phyloP scores from a whole-genome alignment of 2,888 invertebrate genomes.

The Lacanobia oleracea region DNA sequence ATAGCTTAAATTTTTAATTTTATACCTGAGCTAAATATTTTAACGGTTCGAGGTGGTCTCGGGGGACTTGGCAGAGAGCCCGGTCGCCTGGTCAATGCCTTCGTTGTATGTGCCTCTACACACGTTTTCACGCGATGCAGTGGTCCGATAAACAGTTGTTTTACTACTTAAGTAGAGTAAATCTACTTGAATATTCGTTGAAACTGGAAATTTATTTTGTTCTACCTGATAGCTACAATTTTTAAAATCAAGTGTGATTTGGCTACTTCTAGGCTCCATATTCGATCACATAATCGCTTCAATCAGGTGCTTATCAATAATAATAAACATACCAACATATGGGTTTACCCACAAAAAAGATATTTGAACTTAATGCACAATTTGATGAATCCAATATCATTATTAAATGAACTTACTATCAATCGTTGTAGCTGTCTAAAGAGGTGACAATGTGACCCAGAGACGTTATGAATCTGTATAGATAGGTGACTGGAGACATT shows the following conservation, averaged over 20 bases:
- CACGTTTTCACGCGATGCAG: constrained; percentile 30
- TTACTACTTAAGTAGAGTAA: neutral
- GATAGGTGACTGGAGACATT: neutral
- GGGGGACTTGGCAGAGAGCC: constrained; percentile 54
- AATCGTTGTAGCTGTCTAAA: neutral
- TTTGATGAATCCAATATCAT: neutral
- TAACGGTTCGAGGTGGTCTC: constrained; percentile 1
- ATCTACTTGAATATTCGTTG: neutral
- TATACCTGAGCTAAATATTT: constrained; percentile 32
- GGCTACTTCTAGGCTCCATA: too few species aligned
- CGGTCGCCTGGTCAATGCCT: constrained; percentile 44
- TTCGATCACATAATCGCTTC: too few species aligned
- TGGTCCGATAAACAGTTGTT: constrained; percentile 9
- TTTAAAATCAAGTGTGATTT: too few species aligned
- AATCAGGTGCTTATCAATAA: too few species aligned
- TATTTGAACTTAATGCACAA: too few species aligned
- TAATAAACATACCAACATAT: too few species aligned
- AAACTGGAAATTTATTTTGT: neutral
- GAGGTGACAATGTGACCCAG: constrained; percentile 2
- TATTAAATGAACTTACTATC: neutral
- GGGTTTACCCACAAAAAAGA: too few species aligned
- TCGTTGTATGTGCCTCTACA: constrained; percentile 33
- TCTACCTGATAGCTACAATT: too few species aligned
- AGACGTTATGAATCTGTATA: constrained; percentile 6
- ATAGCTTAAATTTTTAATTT: constrained; percentile 15